A percentile compares a stretch with the other conserved stretches of the same genome.
phyloP scores from a whole-genome alignment of 2,888 invertebrate species.

The Mesorhabditis sp. region DNA sequence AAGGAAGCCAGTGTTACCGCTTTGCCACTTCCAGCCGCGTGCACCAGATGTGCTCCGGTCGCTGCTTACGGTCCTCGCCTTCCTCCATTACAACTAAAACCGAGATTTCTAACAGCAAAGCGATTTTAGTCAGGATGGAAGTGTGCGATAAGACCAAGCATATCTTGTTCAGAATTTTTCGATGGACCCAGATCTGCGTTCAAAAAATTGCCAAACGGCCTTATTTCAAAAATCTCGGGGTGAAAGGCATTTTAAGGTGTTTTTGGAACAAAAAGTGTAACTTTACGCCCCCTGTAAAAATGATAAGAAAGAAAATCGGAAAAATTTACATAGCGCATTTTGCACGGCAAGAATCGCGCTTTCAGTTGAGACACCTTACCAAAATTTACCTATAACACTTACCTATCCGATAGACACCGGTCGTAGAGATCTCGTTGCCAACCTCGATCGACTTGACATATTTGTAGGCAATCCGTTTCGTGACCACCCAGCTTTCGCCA shows the following conservation, averaged over 20 bases:
- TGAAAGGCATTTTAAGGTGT: too few species aligned
- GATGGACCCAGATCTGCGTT: too few species aligned
- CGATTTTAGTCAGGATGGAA: too few species aligned
- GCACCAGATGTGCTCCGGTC: slow-evolving; percentile 35
- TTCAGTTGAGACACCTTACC: neutral
- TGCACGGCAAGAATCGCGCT: too few species aligned
- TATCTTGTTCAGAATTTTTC: too few species aligned
- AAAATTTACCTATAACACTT: neutral
- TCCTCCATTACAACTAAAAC: slow-evolving; percentile 34
- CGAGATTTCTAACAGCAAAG: neutral
- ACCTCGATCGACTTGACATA: slow-evolving; percentile 30
- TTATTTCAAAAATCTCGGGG: too few species aligned
- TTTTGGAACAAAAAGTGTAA: too few species aligned
- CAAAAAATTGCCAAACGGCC: too few species aligned
- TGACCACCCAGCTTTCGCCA: slow-evolving; percentile 39
- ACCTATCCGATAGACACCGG: neutral
- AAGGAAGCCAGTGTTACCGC: slow-evolving; percentile 7
- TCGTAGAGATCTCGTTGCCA: neutral
- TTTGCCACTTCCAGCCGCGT: slow-evolving; percentile 24
- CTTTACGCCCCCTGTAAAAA: too few species aligned
- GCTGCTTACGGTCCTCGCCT: slow-evolving; percentile 23
- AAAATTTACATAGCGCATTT: too few species aligned
- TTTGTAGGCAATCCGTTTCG: slow-evolving; percentile 43
- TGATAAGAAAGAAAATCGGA: too few species aligned
- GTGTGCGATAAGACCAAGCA: too few species aligned